Conservation (phyloP, 2,797 vertebrate species). For the Hipposideros larvatus region DNA sequence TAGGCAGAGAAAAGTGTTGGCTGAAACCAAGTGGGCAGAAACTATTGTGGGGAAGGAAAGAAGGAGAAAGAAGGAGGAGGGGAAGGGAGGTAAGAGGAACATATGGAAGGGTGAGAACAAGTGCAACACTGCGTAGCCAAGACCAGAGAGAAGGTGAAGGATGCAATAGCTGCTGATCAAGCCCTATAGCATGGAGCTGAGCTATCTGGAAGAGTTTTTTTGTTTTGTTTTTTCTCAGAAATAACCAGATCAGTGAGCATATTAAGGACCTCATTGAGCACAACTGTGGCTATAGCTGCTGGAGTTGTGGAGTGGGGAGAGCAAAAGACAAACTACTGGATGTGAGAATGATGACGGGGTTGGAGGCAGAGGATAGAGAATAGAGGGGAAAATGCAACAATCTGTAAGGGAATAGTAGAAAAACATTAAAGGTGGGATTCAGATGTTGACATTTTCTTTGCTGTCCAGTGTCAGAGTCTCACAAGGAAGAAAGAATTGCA, state of each 20-base stretch:
- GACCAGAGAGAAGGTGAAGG: conserved; percentile 4
- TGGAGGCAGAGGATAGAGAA: background rate
- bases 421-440: conserved; percentile 42
- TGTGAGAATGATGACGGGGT: conserved; percentile 23
- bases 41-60: conserved; percentile 23
- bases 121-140: background rate
- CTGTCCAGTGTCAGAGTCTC: conserved; percentile 59
- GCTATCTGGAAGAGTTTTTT: background rate
- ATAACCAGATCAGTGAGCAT: conserved; percentile 48
- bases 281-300: conserved; percentile 17
- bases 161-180: conserved; percentile 27
- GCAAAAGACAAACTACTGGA: conserved; percentile 24
- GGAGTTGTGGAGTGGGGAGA: background rate
- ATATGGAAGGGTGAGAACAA: background rate
- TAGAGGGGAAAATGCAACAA: background rate
- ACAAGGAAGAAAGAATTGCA: background rate
- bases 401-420: conserved; percentile 34
- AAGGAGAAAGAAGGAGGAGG: background rate
- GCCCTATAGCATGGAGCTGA: background rate
- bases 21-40: conserved; percentile 26
- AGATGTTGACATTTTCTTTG: conserved; percentile 65
- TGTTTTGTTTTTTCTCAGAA: background rate
- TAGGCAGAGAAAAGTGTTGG: conserved; percentile 49
- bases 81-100: background rate
- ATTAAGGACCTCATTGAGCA: conserved; percentile 52